Evolutionary conservation across 2,113 vertebrate species (phyloP).

Genomic region (Phrynosoma blainvillii): DNA sequence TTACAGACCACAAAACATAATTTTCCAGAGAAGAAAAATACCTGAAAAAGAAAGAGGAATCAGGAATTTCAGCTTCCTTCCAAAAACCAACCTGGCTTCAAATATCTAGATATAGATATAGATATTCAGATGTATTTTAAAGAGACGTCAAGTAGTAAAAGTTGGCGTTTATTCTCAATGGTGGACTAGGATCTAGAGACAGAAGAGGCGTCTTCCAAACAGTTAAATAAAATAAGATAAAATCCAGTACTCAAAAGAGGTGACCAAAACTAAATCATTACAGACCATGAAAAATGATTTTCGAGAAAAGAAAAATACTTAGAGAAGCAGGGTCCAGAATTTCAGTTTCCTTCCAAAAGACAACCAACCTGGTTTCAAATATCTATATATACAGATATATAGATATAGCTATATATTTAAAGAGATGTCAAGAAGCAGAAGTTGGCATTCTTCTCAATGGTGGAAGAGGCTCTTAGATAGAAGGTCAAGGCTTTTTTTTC

Average conservation of each 20-base stretch:
- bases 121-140: no score
- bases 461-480: background rate
- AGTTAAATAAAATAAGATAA: background rate
- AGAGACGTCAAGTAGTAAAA: no score
- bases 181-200: background rate
- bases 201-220: no score
- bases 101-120: no score
- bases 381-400: background rate
- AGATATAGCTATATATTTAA: background rate
- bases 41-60: no score
- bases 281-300: background rate
- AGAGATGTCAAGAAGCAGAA: background rate
- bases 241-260: background rate
- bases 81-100: no score
- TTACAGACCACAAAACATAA: no score
- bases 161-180: no score
- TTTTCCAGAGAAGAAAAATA: no score
- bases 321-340: background rate
- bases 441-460: no score
- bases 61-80: no score
- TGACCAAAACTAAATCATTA: no score
- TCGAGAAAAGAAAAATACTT: background rate
- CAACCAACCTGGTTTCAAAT: background rate
- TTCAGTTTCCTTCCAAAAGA: background rate
- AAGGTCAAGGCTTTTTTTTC: background rate